Base-by-base conservation (phyloP, 2,797 vertebrate genomes). In the Sebastes trivittatus region DNA sequence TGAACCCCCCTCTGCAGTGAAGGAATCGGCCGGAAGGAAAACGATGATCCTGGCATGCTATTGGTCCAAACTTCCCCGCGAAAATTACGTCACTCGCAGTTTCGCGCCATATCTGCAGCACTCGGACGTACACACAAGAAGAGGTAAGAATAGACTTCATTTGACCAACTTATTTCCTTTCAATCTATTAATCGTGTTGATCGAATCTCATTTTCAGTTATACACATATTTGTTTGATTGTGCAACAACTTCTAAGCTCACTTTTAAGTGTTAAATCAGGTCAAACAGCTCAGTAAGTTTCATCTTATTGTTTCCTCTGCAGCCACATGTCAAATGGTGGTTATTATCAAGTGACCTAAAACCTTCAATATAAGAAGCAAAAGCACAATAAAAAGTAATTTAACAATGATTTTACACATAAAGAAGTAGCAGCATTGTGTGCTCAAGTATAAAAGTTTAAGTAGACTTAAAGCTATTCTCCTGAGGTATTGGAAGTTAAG, bases 61-160 rank as follows among this genome's bases (percentile, higher is more conserved):
- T 97, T 97, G 96, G 96, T 67, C 70, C 52, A 88, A 93, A 95
- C 70, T 96, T 96, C 83, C 95, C 93, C 97, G 97, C 95, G 96
- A 96, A 95, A 94, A 49, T 3, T 2, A 92, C 94, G 92, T 94
- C 94, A 93, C 20, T 1, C 5, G 1, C 27, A 27, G 16, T 87
- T 96, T 95, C 95, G 96, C 96, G 97, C 95, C 96, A 94, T 20
- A 86, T 89, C 67, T 83, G 64, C 74, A 77, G 20, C 72, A 4
- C 1, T 81, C 11, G 2, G 65, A 78, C 63, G 30, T 42, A 65
- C 22, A 22, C 22, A n/a, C 2, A 65, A 68, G 42, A 63, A 52
- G 52, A 92, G 94, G 96, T 96, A 88, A 87, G 93, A 54, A 1
- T 0, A 8, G 0, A 0, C 1, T 1, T 5, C 1, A 0, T 69